phyloP scores from a whole-genome alignment of 2,888 invertebrate species.

The Pterostichus niger region DNA sequence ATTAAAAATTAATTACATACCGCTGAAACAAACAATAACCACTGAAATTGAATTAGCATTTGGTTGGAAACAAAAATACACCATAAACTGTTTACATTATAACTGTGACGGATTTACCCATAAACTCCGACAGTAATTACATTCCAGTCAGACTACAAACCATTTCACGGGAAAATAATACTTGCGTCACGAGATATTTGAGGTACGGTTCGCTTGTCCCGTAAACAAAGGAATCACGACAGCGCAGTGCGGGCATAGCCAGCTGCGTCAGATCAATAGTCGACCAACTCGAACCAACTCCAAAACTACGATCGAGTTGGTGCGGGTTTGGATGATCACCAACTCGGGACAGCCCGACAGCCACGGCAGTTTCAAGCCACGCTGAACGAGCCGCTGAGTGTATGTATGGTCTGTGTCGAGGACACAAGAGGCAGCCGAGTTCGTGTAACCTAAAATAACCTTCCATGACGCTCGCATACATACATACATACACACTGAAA shows the following conservation, averaged over 20 bases:
- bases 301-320: constrained; percentile 58
- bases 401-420: neutral
- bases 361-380: constrained; percentile 28
- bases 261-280: constrained; percentile 63
- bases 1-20: constrained; percentile 27
- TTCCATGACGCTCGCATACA: constrained; percentile 27
- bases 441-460: constrained; percentile 29
- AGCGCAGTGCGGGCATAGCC: constrained; percentile 49
- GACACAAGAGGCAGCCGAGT: neutral
- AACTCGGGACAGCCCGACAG: constrained; percentile 43
- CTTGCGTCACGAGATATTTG: neutral
- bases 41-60: constrained; percentile 33
- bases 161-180: constrained; percentile 27
- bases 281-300: constrained; percentile 56
- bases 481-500: neutral
- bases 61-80: constrained; percentile 38
- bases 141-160: constrained; percentile 39
- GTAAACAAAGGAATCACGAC: constrained; percentile 55
- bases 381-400: neutral
- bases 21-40: constrained; percentile 38
- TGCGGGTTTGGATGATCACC: constrained; percentile 61
- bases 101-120: constrained; percentile 55
- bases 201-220: constrained; percentile 17
- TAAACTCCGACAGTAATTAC: constrained; percentile 45
- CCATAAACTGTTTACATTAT: constrained; percentile 58